Evolutionary conservation across 1,140 invertebrate genomes (phyloP).

Genomic region (Batillaria attramentaria): DNA sequence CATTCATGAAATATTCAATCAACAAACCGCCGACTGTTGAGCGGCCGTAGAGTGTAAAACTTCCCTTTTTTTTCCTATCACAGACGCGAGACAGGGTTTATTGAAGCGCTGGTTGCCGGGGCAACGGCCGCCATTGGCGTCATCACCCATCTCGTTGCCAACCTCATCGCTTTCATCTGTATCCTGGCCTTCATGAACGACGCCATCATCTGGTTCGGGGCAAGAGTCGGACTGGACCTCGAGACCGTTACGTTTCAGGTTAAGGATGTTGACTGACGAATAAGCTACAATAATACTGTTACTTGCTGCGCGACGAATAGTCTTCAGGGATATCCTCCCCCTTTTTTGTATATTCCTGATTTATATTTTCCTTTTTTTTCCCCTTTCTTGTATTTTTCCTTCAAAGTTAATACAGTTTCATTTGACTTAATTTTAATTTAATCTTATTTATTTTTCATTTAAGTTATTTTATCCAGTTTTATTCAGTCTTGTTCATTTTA

Average conservation of each 20-base stretch:
- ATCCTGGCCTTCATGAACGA: slow-evolving; percentile 88
- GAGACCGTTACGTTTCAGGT: slow-evolving; percentile 39
- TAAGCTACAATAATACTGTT: neutral
- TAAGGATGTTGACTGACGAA: slow-evolving; percentile 19
- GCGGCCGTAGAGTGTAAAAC: too few relatives aligned
- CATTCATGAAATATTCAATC: too few relatives aligned
- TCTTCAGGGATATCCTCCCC: neutral
- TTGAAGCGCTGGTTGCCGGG: slow-evolving; percentile 91
- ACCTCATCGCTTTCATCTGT: slow-evolving; percentile 92
- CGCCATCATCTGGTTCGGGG: slow-evolving; percentile 84
- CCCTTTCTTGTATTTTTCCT: neutral
- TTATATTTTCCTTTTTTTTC: neutral
- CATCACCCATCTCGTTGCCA: slow-evolving; percentile 89
- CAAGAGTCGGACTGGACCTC: slow-evolving; percentile 78
- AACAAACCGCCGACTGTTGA: too few relatives aligned
- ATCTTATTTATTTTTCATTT: too few relatives aligned
- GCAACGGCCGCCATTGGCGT: slow-evolving; percentile 85
- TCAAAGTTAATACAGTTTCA: too few relatives aligned
- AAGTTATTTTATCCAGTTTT: too few relatives aligned
- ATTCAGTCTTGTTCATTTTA: too few relatives aligned
- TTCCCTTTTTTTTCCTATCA: slow-evolving; percentile 1
- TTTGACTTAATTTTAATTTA: too few relatives aligned
- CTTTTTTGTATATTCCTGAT: neutral
- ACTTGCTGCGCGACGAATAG: too few relatives aligned
- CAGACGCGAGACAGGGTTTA: slow-evolving; percentile 84